phyloP scores from a whole-genome alignment of 2,113 vertebrate genomes.

The Mesitornis unicolor region DNA sequence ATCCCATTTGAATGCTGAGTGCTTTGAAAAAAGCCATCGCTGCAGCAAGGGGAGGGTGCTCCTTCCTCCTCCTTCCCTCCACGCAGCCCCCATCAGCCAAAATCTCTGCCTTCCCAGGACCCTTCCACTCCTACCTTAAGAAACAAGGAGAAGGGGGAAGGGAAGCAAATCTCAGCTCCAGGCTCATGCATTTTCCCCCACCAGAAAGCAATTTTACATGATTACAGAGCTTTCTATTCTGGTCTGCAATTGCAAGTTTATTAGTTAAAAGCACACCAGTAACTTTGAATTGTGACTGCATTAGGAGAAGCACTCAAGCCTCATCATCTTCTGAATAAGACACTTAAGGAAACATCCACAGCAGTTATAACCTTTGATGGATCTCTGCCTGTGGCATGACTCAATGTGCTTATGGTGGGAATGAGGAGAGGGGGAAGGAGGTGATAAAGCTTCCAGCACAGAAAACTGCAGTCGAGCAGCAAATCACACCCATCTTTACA shows the following conservation, averaged over 20 bases:
- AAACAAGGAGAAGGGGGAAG: background rate
- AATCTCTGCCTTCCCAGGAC: background rate
- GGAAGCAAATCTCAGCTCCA: background rate
- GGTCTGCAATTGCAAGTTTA: background rate
- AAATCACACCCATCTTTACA: background rate
- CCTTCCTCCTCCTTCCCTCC: background rate
- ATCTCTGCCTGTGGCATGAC: background rate
- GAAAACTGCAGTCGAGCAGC: background rate
- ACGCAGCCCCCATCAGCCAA: background rate
- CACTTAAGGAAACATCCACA: slow-evolving; percentile 21
- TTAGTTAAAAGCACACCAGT: slow-evolving; percentile 2
- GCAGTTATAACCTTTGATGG: background rate
- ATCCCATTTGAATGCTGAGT: rapidly evolving
- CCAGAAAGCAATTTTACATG: background rate
- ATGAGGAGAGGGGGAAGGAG: background rate
- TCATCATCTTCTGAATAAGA: background rate
- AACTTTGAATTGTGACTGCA: background rate
- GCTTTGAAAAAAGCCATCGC: rapidly evolving
- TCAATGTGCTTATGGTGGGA: background rate
- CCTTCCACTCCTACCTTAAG: background rate
- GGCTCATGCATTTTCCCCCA: background rate
- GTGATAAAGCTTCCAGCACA: background rate
- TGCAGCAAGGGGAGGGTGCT: background rate
- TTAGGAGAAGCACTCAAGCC: slow-evolving; percentile 11
- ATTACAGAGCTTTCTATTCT: slow-evolving; percentile 18